A percentile compares a stretch with the other conserved stretches of the same genome.
phyloP scores from a whole-genome alignment of 2,113 vertebrate species.

The Psittacus erithacus region DNA sequence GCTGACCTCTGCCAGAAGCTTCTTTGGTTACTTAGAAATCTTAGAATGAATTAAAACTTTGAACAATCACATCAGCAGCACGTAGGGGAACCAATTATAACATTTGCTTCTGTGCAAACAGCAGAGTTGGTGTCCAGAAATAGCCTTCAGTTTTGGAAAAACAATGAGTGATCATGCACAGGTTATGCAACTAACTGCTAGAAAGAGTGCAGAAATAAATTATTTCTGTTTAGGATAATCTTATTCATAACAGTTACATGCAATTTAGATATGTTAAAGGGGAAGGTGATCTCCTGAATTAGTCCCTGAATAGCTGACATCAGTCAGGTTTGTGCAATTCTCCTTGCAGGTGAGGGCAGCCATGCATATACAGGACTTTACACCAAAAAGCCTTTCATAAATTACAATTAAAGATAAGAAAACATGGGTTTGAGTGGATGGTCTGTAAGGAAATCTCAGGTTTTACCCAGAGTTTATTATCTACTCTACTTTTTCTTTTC shows the following conservation, averaged over 20 bases:
- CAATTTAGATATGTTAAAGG: background rate
- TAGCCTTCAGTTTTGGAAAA: background rate
- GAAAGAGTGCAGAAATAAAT: background rate
- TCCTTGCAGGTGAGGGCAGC: background rate
- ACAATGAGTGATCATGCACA: background rate
- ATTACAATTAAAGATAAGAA: background rate
- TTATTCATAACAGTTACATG: background rate
- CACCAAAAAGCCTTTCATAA: background rate
- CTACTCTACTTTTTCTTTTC: background rate
- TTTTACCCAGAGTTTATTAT: background rate
- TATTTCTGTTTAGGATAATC: background rate
- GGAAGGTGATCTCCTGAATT: background rate
- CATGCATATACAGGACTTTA: background rate
- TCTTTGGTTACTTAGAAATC: background rate
- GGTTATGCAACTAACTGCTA: background rate
- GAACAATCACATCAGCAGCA: background rate
- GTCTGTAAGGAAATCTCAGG: background rate
- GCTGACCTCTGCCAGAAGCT: background rate
- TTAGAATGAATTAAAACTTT: background rate
- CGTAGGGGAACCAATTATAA: background rate
- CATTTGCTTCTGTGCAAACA: background rate
- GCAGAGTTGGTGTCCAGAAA: background rate
- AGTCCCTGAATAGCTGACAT: background rate
- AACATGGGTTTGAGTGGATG: fast-evolving
- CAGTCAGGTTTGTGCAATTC: background rate